phyloP scores from a whole-genome alignment of 2,113 vertebrate genomes.

The Proterorhinus semilunaris region DNA sequence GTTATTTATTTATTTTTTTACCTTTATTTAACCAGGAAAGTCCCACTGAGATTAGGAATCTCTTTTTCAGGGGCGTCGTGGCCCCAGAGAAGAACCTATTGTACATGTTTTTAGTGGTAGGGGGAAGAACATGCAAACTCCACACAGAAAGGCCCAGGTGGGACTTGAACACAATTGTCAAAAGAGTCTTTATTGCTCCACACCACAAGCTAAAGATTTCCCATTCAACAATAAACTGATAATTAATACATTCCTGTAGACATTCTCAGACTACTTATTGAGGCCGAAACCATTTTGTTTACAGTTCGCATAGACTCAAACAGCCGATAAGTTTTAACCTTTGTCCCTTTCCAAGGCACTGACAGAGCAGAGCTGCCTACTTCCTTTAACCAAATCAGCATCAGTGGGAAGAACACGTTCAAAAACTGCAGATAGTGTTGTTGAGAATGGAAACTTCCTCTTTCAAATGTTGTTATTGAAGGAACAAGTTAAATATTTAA shows the following conservation, averaged over 20 bases:
- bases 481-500: not conserved
- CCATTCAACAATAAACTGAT: slow-evolving; percentile 25
- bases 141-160: not conserved
- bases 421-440: slow-evolving; percentile 14
- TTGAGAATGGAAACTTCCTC: not conserved
- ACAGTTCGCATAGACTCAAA: slow-evolving; percentile 55
- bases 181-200: slow-evolving; percentile 54
- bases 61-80: too few species aligned
- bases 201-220: slow-evolving; percentile 41
- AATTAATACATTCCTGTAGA: slow-evolving; percentile 33
- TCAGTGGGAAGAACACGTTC: slow-evolving; percentile 38
- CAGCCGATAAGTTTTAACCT: slow-evolving; percentile 67
- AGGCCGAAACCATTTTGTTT: slow-evolving; percentile 64
- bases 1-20: too few species aligned
- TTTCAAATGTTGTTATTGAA: not conserved
- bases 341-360: slow-evolving; percentile 63
- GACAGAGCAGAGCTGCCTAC: slow-evolving; percentile 38
- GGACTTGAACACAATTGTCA: slow-evolving; percentile 36
- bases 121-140: too few species aligned
- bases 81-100: too few species aligned
- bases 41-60: too few species aligned
- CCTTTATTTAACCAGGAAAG: too few species aligned
- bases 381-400: slow-evolving; percentile 38
- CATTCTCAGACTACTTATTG: slow-evolving; percentile 54
- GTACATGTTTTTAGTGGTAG: too few species aligned